These are phyloP conservation scores for rat (Rattus norvegicus) DNA, from an alignment of 2,113 vertebrate genomes.

Conservation along the genomic window GRCr8 NC_086029.1:20969001-20969500, in stretches of 20 bases:
- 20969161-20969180: conserved; percentile 9
- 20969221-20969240: conserved; percentile 48
- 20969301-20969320: conserved; percentile 15
- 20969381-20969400: conserved; percentile 62
- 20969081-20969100: too few species aligned
- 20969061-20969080: too few species aligned
- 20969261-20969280: conserved; percentile 5
- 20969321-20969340: conserved; percentile 48
- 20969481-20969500: background rate
- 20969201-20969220: conserved; percentile 8
- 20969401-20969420: conserved; percentile 63
- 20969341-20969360: conserved; percentile 58
- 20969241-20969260: background rate
- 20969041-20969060: too few species aligned
- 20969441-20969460: conserved; percentile 31
- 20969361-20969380: conserved; percentile 65
- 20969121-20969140: too few species aligned
- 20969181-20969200: background rate
- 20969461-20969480: conserved; percentile 69
- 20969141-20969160: too few species aligned
- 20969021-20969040: too few species aligned
- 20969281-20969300: background rate
- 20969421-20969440: background rate
- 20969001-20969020: too few species aligned
- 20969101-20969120: too few species aligned